A percentile compares a stretch with the other conserved stretches of the same genome.
Conservation (phyloP, 2,888 invertebrate species). For the Napeogenes sylphis region DNA sequence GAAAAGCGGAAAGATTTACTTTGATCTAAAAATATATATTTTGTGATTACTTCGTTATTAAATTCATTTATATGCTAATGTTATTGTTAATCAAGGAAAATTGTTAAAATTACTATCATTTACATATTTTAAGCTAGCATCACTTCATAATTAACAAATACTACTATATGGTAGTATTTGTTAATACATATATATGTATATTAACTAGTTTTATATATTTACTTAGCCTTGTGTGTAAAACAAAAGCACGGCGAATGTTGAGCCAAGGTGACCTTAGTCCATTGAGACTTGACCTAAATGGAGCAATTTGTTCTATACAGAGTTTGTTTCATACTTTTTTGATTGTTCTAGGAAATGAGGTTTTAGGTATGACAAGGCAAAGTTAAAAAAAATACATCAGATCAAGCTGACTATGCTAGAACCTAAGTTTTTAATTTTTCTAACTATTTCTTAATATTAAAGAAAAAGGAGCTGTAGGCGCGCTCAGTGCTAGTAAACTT, state of each 20-base stretch:
- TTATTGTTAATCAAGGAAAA: not conserved
- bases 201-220: too few relatives aligned
- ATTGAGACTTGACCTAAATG: conserved; percentile 13
- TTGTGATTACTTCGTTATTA: not conserved
- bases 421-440: too few relatives aligned
- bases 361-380: not conserved
- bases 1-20: not conserved
- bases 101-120: too few relatives aligned
- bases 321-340: not conserved
- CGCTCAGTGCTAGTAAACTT: too few relatives aligned
- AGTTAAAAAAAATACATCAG: too few relatives aligned
- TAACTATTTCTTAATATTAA: too few relatives aligned
- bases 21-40: not conserved
- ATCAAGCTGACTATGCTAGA: too few relatives aligned
- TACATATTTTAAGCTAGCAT: too few relatives aligned
- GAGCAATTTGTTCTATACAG: conserved; percentile 11
- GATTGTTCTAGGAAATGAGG: not conserved
- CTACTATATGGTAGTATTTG: too few relatives aligned
- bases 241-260: not conserved
- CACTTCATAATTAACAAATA: too few relatives aligned
- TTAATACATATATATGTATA: too few relatives aligned
- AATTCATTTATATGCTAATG: not conserved
- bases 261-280: not conserved
- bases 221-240: not conserved
- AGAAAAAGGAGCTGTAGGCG: too few relatives aligned